Conservation (phyloP, 2,888 invertebrate genomes). For the Polia nebulosa region DNA sequence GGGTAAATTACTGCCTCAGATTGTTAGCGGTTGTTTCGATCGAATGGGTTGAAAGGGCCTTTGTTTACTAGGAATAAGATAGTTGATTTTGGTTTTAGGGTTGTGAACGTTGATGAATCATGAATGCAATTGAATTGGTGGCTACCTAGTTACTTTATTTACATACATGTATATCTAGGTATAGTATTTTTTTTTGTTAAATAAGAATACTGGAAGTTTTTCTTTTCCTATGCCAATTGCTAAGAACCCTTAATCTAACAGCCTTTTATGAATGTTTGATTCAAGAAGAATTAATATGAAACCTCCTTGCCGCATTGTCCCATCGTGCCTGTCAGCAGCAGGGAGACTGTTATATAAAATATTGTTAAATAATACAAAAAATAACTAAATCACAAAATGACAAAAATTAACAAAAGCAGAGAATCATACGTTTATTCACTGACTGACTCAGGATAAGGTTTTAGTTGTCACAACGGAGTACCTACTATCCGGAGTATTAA, state of each 20-base stretch:
- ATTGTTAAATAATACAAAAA: background rate
- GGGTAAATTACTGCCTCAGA: conserved; percentile 39
- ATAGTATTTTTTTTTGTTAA: too few relatives aligned
- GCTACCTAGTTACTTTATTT: too few relatives aligned
- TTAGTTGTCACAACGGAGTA: conserved; percentile 16
- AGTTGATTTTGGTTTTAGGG: background rate
- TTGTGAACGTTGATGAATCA: background rate
- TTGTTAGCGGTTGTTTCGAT: conserved; percentile 29
- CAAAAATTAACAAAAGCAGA: background rate
- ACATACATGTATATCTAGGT: too few relatives aligned
- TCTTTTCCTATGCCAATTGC: too few relatives aligned
- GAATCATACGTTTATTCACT: background rate
- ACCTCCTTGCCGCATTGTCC: too few relatives aligned
- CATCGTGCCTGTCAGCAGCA: too few relatives aligned
- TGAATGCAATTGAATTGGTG: too few relatives aligned
- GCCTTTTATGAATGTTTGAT: too few relatives aligned
- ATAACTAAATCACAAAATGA: background rate
- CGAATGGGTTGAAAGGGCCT: background rate
- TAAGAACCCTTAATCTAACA: too few relatives aligned
- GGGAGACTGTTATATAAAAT: too few relatives aligned
- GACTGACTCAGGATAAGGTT: conserved; percentile 12
- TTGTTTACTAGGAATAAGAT: background rate
- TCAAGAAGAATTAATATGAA: too few relatives aligned
- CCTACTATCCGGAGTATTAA: conserved; percentile 8
- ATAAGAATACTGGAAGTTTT: too few relatives aligned